Percentiles rank a stretch among this genome's conserved stretches.
phyloP scores from a whole-genome alignment of 2,797 vertebrate genomes.

The Chrysolophus pictus region DNA sequence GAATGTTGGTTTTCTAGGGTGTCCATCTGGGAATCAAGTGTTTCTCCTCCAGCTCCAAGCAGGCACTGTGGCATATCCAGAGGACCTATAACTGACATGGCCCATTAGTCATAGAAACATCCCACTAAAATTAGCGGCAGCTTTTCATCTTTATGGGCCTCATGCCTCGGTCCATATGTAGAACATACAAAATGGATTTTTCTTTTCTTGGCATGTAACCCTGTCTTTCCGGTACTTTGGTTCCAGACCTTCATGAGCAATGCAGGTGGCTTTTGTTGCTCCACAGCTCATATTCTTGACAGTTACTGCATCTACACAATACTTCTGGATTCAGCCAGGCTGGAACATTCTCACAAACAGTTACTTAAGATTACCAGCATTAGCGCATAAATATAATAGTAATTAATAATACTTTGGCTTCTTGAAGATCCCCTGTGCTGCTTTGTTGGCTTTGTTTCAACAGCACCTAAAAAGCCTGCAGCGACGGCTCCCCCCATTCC shows the following conservation, averaged over 20 bases:
- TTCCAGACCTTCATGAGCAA: constrained; percentile 80
- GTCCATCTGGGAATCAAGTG: constrained; percentile 50
- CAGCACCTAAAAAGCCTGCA: constrained; percentile 15
- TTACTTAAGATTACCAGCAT: constrained; percentile 76
- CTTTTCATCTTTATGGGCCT: constrained; percentile 72
- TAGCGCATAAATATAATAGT: constrained; percentile 65
- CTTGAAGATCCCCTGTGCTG: constrained; percentile 45
- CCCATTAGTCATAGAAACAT: constrained; percentile 68
- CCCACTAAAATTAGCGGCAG: constrained; percentile 58
- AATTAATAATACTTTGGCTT: constrained; percentile 69
- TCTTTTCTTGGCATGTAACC: constrained; percentile 74
- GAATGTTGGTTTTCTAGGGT: constrained; percentile 53
- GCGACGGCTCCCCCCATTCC: not conserved
- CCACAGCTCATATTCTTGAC: constrained; percentile 84
- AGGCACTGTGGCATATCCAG: constrained; percentile 51
- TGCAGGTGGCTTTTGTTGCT: constrained; percentile 85
- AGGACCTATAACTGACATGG: constrained; percentile 56
- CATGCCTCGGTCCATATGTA: constrained; percentile 64
- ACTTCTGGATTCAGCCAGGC: constrained; percentile 77
- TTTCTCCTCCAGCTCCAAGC: constrained; percentile 24
- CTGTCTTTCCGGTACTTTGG: constrained; percentile 77
- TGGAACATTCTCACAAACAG: constrained; percentile 81
- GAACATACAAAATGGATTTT: constrained; percentile 67
- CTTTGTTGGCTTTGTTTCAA: constrained; percentile 47
- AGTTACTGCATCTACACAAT: constrained; percentile 80